Conservation (phyloP, 2,113 vertebrate genomes). For the Pampusana beccarii region DNA sequence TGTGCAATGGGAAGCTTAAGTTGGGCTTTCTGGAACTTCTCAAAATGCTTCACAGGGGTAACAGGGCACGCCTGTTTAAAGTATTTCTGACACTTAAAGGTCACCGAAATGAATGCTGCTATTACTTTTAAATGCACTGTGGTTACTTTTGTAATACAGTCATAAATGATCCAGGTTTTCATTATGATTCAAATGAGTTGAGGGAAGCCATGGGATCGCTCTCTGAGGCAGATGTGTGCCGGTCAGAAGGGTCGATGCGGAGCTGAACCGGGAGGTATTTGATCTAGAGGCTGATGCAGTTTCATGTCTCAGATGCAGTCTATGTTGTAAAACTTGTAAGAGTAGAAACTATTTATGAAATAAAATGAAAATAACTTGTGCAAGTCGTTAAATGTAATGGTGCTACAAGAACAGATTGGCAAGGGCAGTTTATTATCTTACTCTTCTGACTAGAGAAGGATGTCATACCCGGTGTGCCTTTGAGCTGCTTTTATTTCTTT, state of each 20-base stretch:
- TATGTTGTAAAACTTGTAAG: background rate
- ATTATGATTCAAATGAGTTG: background rate
- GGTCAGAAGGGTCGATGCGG: background rate
- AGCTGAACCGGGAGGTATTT: background rate
- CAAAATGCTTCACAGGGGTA: background rate
- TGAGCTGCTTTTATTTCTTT: background rate
- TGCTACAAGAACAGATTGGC: background rate
- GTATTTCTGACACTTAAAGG: slow-evolving; percentile 15
- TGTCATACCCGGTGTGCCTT: background rate
- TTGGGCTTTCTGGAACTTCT: slow-evolving; percentile 10
- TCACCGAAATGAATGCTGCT: slow-evolving; percentile 2
- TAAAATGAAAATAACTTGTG: background rate
- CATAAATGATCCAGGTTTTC: slow-evolving; percentile 21
- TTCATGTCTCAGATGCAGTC: background rate
- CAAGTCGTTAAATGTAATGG: background rate
- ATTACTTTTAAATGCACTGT: background rate
- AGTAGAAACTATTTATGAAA: background rate
- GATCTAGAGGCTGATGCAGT: background rate
- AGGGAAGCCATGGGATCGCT: background rate
- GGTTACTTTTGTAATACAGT: slow-evolving; percentile 27
- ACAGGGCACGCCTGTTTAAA: slow-evolving; percentile 16
- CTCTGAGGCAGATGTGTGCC: background rate
- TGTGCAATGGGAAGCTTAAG: background rate
- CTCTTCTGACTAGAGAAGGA: background rate
- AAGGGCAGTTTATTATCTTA: background rate